These are phyloP conservation scores for Ornithoptera priamus DNA, from an alignment of 2,888 invertebrate species.

Conservation along the genomic window DNA sequence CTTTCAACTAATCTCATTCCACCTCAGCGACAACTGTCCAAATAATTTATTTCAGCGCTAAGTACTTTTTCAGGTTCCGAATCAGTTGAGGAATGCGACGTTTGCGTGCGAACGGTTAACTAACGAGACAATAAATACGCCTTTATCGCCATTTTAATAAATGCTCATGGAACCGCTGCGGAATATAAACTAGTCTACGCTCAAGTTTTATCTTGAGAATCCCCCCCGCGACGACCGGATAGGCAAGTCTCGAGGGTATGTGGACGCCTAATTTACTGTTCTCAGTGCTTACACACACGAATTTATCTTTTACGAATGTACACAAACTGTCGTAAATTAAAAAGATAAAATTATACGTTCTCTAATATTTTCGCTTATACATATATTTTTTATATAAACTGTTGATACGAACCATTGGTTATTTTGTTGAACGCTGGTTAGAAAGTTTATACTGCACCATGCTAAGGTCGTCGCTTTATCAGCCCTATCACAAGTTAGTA, in stretches of 20 bases:
- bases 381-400: too few relatives aligned
- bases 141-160: slow-evolving; percentile 77
- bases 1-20: background rate
- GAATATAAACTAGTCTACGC: slow-evolving; percentile 51
- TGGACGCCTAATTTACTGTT: slow-evolving; percentile 20
- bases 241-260: slow-evolving; percentile 17
- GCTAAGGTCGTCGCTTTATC: too few relatives aligned
- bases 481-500: too few relatives aligned
- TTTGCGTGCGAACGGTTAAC: slow-evolving; percentile 59
- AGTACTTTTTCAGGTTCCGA: slow-evolving; percentile 54
- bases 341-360: background rate
- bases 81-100: slow-evolving; percentile 37
- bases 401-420: too few relatives aligned
- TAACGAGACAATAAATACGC: slow-evolving; percentile 72
- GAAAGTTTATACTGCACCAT: too few relatives aligned
- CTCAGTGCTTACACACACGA: background rate
- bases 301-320: background rate
- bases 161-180: slow-evolving; percentile 62
- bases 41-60: slow-evolving; percentile 25
- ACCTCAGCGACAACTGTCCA: slow-evolving; percentile 27
- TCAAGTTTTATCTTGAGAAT: slow-evolving; percentile 32
- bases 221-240: slow-evolving; percentile 43
- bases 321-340: background rate
- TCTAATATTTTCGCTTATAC: too few relatives aligned
- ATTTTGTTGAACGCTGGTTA: too few relatives aligned